phyloP scores from a whole-genome alignment of 2,888 invertebrate species.

The Diachrysia chrysitis region DNA sequence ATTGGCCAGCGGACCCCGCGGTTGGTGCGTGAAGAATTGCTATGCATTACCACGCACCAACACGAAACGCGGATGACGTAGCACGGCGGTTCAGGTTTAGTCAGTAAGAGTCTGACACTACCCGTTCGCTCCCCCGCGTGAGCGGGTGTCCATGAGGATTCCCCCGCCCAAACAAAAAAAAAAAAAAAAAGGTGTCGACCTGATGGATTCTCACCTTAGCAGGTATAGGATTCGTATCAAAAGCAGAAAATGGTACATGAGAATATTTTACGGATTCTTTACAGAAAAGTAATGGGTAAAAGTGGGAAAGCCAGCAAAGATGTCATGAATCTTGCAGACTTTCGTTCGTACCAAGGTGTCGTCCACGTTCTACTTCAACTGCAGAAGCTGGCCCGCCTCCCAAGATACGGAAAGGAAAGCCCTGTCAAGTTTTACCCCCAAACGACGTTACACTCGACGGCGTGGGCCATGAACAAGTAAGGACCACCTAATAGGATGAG shows the following conservation, averaged over 20 bases:
- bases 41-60: too few species aligned
- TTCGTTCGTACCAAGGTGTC: conserved; percentile 17
- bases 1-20: too few species aligned
- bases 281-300: conserved; percentile 7
- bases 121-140: too few species aligned
- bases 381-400: conserved; percentile 18
- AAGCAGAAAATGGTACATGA: conserved; percentile 5
- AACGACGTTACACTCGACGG: conserved; percentile 34
- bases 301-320: conserved; percentile 11
- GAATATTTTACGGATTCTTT: conserved; percentile 23
- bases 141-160: too few species aligned
- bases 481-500: conserved; percentile 27
- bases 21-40: too few species aligned
- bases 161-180: too few species aligned
- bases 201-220: not conserved
- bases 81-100: too few species aligned
- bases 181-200: conserved; percentile 2
- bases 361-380: conserved; percentile 20
- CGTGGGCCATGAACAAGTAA: conserved; percentile 30
- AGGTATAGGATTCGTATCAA: conserved; percentile 10
- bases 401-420: conserved; percentile 21
- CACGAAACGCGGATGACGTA: too few species aligned
- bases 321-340: conserved; percentile 14
- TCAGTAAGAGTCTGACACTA: too few species aligned
- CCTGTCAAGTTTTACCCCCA: conserved; percentile 31